phyloP scores from a whole-genome alignment of 1,140 invertebrate genomes.

The Camponotus pennsylvanicus region DNA sequence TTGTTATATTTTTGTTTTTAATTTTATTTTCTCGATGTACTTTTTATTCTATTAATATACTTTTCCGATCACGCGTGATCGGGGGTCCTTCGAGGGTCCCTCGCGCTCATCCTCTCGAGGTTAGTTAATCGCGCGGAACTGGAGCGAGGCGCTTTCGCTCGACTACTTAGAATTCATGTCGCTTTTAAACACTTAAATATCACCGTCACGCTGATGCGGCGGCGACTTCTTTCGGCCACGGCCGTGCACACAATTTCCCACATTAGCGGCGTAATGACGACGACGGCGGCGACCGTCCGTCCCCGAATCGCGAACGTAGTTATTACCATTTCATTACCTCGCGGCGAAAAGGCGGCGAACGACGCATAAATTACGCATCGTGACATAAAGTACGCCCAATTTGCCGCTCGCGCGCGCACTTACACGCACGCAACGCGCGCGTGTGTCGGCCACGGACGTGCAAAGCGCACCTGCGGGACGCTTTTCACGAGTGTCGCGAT shows the following conservation, averaged over 20 bases:
- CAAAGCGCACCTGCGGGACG: constrained; percentile 9
- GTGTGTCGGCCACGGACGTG: neutral
- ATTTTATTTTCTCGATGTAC: neutral
- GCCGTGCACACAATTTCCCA: constrained; percentile 65
- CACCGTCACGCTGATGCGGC: constrained; percentile 19
- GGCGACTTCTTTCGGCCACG: constrained; percentile 30
- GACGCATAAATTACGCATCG: constrained; percentile 72
- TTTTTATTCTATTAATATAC: neutral
- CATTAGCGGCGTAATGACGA: constrained; percentile 71
- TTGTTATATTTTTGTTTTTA: neutral
- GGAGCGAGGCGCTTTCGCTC: constrained; percentile 56
- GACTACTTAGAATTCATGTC: constrained; percentile 71
- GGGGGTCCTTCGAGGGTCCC: neutral
- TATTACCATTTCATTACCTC: constrained; percentile 76
- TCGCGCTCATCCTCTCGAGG: neutral
- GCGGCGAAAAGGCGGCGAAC: constrained; percentile 67
- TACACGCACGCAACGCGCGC: neutral
- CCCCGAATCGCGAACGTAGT: constrained; percentile 73
- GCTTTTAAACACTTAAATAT: constrained; percentile 34
- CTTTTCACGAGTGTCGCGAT: constrained; percentile 30
- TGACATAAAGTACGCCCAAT: constrained; percentile 74
- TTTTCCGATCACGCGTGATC: neutral
- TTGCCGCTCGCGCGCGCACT: constrained; percentile 32
- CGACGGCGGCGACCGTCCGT: constrained; percentile 49
- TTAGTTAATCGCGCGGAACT: constrained; percentile 55